Evolutionary conservation across 2,113 vertebrate genomes (phyloP).

Genomic region (Melanostigma gelatinosum): DNA sequence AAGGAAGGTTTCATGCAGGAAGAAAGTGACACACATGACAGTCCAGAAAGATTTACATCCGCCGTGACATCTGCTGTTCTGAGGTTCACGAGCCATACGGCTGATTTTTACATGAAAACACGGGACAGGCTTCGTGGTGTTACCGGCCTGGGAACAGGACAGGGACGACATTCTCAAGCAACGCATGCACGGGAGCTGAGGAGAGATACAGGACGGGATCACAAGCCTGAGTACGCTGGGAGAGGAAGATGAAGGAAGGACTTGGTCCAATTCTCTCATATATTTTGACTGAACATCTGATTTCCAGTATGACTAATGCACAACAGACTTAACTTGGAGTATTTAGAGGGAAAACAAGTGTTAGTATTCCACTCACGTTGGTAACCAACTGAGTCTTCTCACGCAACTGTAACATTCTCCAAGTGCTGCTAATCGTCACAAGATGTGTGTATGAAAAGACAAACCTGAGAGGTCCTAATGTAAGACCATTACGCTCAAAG

Average conservation of each 20-base stretch:
- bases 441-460: constrained; percentile 33
- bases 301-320: constrained; percentile 46
- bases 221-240: constrained; percentile 30
- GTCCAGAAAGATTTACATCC: constrained; percentile 9
- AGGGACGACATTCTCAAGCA: constrained; percentile 64
- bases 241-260: constrained; percentile 45
- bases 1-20: constrained; percentile 25
- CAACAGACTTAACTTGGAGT: constrained; percentile 37
- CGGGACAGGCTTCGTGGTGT: not conserved
- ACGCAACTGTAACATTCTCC: constrained; percentile 5
- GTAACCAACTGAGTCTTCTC: constrained; percentile 46
- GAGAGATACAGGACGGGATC: constrained; percentile 50
- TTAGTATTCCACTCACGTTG: constrained; percentile 14
- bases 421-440: constrained; percentile 46
- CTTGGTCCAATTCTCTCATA: constrained; percentile 47
- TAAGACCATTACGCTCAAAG: constrained; percentile 70
- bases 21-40: constrained; percentile 5
- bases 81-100: constrained; percentile 27
- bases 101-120: constrained; percentile 43
- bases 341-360: not conserved
- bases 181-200: constrained; percentile 61
- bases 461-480: constrained; percentile 59
- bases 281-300: constrained; percentile 55
- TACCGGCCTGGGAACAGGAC: constrained; percentile 56
- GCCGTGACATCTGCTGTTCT: constrained; percentile 20